A percentile compares a stretch with the other conserved stretches of the same genome.
Evolutionary conservation across 2,888 invertebrate genomes (phyloP).

Genomic region (Elgonia sp.): DNA sequence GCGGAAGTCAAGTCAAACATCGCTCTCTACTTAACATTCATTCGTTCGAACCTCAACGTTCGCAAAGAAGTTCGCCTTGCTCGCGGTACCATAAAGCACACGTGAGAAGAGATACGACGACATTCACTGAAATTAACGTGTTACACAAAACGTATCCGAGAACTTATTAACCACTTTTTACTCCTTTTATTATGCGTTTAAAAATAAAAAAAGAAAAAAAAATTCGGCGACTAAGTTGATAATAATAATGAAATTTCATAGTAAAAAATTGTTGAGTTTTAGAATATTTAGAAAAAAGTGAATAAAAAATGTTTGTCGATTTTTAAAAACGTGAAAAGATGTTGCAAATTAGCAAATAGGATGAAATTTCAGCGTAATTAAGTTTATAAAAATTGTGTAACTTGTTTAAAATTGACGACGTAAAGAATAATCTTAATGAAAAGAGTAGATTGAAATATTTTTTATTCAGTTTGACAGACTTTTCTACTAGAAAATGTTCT

Average conservation of each 20-base stretch:
- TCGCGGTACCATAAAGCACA: constrained; percentile 34
- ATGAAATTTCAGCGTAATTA: too few relatives aligned
- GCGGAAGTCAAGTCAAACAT: constrained; percentile 68
- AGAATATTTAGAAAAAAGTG: too few relatives aligned
- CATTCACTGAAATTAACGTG: constrained; percentile 29
- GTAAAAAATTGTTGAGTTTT: too few relatives aligned
- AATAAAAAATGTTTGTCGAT: too few relatives aligned
- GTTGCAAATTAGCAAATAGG: too few relatives aligned
- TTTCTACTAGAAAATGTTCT: constrained; percentile 16
- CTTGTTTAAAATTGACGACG: constrained; percentile 7
- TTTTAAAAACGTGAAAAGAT: too few relatives aligned
- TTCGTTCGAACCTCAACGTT: constrained; percentile 47
- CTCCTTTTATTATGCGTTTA: background rate
- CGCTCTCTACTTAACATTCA: constrained; percentile 67
- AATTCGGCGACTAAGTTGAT: background rate
- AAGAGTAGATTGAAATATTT: background rate
- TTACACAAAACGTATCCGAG: constrained; percentile 18
- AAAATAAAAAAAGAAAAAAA: background rate
- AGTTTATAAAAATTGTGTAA: too few relatives aligned
- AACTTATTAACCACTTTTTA: constrained; percentile 8
- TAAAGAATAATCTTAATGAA: background rate
- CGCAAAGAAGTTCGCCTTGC: constrained; percentile 55
- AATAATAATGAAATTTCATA: too few relatives aligned
- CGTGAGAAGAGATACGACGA: constrained; percentile 42
- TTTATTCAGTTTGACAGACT: constrained; percentile 3